Evolutionary conservation across 2,888 invertebrate genomes (phyloP).

Genomic region (Physocephala rufipes): DNA sequence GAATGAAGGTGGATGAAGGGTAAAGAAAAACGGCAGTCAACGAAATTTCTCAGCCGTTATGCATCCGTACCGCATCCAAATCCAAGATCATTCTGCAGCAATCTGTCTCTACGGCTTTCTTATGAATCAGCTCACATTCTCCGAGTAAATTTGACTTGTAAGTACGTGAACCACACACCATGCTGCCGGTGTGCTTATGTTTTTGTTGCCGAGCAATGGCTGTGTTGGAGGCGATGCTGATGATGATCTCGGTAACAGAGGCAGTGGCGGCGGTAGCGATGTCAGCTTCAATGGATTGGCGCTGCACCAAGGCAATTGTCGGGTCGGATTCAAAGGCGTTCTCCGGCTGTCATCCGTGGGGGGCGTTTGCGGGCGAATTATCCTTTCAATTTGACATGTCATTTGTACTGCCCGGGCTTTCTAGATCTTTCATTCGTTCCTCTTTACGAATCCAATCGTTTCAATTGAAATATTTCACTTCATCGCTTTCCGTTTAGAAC

Average conservation of each 20-base stretch:
- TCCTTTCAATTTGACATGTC: constrained; percentile 65
- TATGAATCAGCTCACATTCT: constrained; percentile 31
- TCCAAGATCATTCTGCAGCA: constrained; percentile 27
- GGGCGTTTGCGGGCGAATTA: constrained; percentile 65
- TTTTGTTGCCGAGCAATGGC: background rate
- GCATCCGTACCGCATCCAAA: background rate
- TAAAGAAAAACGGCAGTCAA: background rate
- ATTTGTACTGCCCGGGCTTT: constrained; percentile 53
- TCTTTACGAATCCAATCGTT: constrained; percentile 14
- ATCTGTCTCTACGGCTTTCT: constrained; percentile 27
- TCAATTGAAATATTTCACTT: constrained; percentile 26
- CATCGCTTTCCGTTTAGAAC: background rate
- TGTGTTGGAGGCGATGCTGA: background rate
- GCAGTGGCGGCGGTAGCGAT: background rate
- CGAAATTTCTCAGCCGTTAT: background rate
- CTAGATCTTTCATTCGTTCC: background rate
- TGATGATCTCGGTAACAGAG: background rate
- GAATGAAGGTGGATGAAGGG: too few species aligned
- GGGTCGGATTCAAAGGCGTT: constrained; percentile 59
- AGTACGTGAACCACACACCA: constrained; percentile 55
- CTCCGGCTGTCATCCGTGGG: constrained; percentile 54
- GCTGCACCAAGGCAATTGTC: constrained; percentile 62
- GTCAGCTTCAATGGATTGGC: constrained; percentile 10
- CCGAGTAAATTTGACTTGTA: constrained; percentile 59
- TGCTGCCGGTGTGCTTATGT: background rate